These are phyloP conservation scores for Hormaphis cornu DNA, from an alignment of 1,140 invertebrate species.

Conservation along the genomic window DNA sequence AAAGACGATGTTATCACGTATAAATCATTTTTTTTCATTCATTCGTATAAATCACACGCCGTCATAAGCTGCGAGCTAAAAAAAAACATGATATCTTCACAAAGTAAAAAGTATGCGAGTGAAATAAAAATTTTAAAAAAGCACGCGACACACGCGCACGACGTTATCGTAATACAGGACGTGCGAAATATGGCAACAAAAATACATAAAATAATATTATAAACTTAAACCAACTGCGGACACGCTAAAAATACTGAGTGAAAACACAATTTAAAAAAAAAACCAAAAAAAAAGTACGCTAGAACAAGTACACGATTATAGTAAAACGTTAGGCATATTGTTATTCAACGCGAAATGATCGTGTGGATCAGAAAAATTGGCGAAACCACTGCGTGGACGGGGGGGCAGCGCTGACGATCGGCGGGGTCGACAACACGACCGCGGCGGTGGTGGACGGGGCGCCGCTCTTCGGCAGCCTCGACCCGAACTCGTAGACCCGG, in stretches of 20 bases:
- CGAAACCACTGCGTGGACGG: neutral
- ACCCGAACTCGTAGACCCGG: slow-evolving; percentile 13
- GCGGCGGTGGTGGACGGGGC: neutral
- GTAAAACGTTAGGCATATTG: neutral
- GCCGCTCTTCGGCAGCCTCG: neutral
- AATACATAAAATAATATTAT: slow-evolving; percentile 6
- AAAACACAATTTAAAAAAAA: slow-evolving; percentile 8
- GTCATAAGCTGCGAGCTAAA: too few species aligned
- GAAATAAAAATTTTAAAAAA: too few species aligned
- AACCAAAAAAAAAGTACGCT: neutral
- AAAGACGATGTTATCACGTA: neutral
- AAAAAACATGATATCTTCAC: too few species aligned
- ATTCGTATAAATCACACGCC: too few species aligned
- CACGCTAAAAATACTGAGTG: slow-evolving; percentile 20
- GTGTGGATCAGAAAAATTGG: neutral
- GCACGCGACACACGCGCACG: too few species aligned
- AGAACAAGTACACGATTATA: neutral
- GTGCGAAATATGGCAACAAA: slow-evolving; percentile 21
- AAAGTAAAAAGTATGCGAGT: slow-evolving; percentile 6
- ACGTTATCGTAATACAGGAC: neutral
- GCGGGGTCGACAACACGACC: too few species aligned
- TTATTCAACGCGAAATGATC: neutral
- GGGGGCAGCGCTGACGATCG: too few species aligned
- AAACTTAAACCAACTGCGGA: neutral
- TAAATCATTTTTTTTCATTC: neutral